Evolutionary conservation across 1,140 invertebrate genomes (phyloP).

Genomic region (Apis florea): DNA sequence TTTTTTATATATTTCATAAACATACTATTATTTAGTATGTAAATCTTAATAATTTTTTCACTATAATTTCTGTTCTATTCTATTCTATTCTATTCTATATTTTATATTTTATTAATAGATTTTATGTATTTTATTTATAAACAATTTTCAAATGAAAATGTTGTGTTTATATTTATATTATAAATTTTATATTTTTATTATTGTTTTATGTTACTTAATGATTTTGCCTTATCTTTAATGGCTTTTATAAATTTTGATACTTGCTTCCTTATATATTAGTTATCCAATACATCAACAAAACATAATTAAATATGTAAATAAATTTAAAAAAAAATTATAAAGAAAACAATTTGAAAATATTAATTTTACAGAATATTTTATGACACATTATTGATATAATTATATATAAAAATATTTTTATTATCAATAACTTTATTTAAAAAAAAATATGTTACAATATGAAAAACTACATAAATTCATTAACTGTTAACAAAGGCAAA

Average conservation of each 20-base stretch:
- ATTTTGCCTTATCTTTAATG: constrained; percentile 36
- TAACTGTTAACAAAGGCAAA: constrained; percentile 50
- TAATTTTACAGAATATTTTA: constrained; percentile 5
- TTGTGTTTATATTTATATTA: constrained; percentile 9
- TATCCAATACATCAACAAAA: constrained; percentile 75
- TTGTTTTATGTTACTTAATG: constrained; percentile 25
- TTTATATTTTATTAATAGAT: not conserved
- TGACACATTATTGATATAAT: not conserved
- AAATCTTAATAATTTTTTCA: constrained; percentile 20
- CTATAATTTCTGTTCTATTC: not conserved
- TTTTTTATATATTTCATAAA: not conserved
- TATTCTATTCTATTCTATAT: not conserved
- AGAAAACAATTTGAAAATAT: not conserved
- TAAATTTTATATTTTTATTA: constrained; percentile 37
- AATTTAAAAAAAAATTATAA: not conserved
- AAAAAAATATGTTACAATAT: constrained; percentile 7
- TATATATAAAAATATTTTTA: not conserved
- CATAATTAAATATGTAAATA: not conserved
- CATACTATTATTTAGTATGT: not conserved
- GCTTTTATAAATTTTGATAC: constrained; percentile 39
- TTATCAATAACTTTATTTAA: not conserved
- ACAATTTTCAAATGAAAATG: constrained; percentile 17
- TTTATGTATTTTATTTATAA: not conserved
- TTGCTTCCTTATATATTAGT: constrained; percentile 63
- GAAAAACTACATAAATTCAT: constrained; percentile 8